Evolutionary conservation across 2,113 vertebrate genomes (phyloP), one percentile per base, ranked within the genome.

Genomic region (Hippocampus zosterae): DNA sequence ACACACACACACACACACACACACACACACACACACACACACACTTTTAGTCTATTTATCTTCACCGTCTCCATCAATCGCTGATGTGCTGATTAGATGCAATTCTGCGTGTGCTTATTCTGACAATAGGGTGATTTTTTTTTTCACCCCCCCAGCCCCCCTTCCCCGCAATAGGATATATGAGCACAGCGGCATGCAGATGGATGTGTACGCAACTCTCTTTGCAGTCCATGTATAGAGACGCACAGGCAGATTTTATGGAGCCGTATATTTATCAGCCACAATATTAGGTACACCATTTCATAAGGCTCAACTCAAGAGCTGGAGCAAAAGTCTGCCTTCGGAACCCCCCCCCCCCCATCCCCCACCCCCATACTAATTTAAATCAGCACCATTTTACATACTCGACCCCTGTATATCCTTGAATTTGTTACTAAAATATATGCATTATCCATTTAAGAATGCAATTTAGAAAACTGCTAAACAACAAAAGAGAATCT

Each of bases 11-110:
- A 3, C 44, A 2, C 15, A 16, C 4, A 5, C 21, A 53, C 50
- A n/a, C 7, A 53, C 19, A 53, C 50, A 53, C 52, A n/a, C 13
- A 16, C 4, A 5, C 21, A 53, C 50, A n/a, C 7, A 53, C 19
- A 53, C 50, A 53, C 52, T 1, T 81, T 84, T 64, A 82, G 80
- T 78, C 75, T 81, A 59, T 66, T 48, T 67, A 71, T 85, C 78
- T 67, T 85, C 74, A 77, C 25, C 19, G 67, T 81, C 68, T 73
- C 33, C 79, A 68, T 70, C 67, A 50, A 65, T 81, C 75, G 81
- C 74, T 81, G 71, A 79, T 41, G 23, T 72, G 75, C 69, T 72
- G 65, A 75, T 81, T 71, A 77, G 27, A 44, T 76, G 69, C 62
- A 66, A 75, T 37, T 61, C 55, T 67, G 56, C 46, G 40, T 61